Conservation (phyloP, 2,888 invertebrate species). For the Drosophila subquinaria region DNA sequence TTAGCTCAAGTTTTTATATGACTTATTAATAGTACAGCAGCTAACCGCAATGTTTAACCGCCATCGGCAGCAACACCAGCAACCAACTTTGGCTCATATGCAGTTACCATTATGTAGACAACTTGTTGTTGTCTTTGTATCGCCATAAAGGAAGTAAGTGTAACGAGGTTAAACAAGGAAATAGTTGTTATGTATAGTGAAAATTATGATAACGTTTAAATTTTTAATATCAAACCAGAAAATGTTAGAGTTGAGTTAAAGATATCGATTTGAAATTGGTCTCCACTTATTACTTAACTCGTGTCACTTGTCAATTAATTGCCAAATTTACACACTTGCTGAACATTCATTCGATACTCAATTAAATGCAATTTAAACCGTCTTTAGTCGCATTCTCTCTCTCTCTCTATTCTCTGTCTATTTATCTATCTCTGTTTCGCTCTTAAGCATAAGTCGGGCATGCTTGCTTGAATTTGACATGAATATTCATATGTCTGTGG, state of each 20-base stretch:
- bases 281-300: not conserved
- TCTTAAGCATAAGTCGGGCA: conserved; percentile 12
- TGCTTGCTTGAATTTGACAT: conserved; percentile 29
- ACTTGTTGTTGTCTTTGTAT: conserved; percentile 5
- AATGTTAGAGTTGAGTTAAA: not conserved
- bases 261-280: not conserved
- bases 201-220: conserved; percentile 22
- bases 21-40: conserved; percentile 51
- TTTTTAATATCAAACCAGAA: conserved; percentile 1
- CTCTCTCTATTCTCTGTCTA: conserved; percentile 7
- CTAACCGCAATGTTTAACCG: conserved; percentile 40
- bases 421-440: not conserved
- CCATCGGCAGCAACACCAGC: conserved; percentile 8
- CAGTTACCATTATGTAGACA: conserved; percentile 26
- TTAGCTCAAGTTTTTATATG: conserved; percentile 37
- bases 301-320: conserved; percentile 26
- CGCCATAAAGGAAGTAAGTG: not conserved
- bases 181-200: no score
- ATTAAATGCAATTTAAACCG: conserved; percentile 41
- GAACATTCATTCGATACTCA: conserved; percentile 28
- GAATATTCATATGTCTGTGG: conserved; percentile 40
- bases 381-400: conserved; percentile 3
- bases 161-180: not conserved
- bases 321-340: conserved; percentile 32
- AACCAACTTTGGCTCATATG: conserved; percentile 24